A percentile compares a stretch with the other conserved stretches of the same genome.
Evolutionary conservation across 2,113 vertebrate species (phyloP).

Genomic region (Scartelaos histophorus): DNA sequence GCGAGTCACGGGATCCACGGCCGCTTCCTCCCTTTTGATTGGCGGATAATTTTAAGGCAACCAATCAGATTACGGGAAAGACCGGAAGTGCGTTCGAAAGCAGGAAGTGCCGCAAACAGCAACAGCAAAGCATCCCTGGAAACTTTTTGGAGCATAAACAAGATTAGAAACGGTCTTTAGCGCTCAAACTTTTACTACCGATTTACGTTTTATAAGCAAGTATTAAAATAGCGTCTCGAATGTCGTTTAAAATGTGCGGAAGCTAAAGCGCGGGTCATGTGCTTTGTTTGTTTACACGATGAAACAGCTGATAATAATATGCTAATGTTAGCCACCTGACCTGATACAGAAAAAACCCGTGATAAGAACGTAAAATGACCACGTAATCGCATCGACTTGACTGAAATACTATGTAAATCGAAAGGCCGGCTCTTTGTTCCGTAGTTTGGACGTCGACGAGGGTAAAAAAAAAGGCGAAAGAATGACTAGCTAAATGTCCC

Average conservation of each 20-base stretch:
- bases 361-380: conserved; percentile 39
- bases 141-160: conserved; percentile 42
- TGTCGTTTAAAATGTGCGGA: not conserved
- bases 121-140: conserved; percentile 27
- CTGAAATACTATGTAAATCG: not conserved
- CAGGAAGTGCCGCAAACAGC: conserved; percentile 30
- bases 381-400: not conserved
- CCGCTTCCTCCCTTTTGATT: conserved; percentile 15
- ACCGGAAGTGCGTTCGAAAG: not conserved
- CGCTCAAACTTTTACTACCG: not conserved
- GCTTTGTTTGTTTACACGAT: conserved; percentile 61
- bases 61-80: conserved; percentile 45
- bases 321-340: conserved; percentile 55
- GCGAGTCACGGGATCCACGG: not conserved
- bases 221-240: not conserved
- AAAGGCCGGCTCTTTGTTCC: accelerated
- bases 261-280: not conserved
- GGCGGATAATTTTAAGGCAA: not conserved
- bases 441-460: not conserved
- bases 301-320: conserved; percentile 41
- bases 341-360: conserved; percentile 17
- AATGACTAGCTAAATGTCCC: conserved; percentile 34
- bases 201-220: not conserved
- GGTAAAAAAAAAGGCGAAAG: not conserved
- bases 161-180: not conserved